Evolutionary conservation across 2,113 vertebrate genomes (phyloP).

Genomic region (Chauna torquata): DNA sequence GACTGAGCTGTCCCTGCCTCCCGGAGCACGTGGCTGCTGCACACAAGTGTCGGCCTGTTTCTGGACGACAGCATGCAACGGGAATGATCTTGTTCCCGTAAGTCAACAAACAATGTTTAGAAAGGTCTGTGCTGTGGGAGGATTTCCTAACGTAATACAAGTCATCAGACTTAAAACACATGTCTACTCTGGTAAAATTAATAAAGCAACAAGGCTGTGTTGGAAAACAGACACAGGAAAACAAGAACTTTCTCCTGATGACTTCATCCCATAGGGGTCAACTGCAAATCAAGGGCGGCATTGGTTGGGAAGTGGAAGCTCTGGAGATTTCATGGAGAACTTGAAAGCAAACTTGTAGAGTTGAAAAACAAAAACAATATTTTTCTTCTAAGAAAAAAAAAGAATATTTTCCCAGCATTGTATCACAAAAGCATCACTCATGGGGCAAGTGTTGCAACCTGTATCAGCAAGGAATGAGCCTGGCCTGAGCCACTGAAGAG

Average conservation of each 20-base stretch:
- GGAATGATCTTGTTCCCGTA: background rate
- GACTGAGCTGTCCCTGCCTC: background rate
- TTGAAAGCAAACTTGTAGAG: background rate
- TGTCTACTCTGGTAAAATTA: background rate
- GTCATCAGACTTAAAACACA: slow-evolving; percentile 36
- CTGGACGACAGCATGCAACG: background rate
- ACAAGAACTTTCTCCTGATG: slow-evolving; percentile 50
- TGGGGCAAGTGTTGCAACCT: background rate
- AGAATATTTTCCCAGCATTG: background rate
- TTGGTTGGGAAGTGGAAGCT: background rate
- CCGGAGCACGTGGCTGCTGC: background rate
- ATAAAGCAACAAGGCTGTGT: background rate
- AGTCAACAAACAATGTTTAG: slow-evolving; percentile 47
- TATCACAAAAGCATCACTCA: background rate
- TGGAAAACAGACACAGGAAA: slow-evolving; percentile 37
- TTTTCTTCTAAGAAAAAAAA: background rate
- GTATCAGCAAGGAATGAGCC: background rate
- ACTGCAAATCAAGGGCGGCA: background rate
- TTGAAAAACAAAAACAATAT: background rate
- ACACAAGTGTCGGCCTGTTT: background rate
- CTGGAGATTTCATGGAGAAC: background rate
- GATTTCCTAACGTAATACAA: slow-evolving; percentile 26
- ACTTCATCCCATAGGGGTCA: slow-evolving; percentile 36
- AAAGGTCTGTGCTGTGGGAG: slow-evolving; percentile 49
- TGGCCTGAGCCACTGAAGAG: background rate